A percentile compares a stretch with the other conserved stretches of the same genome.
Conservation (phyloP, 2,113 vertebrate genomes). For the Anser cygnoides region DNA sequence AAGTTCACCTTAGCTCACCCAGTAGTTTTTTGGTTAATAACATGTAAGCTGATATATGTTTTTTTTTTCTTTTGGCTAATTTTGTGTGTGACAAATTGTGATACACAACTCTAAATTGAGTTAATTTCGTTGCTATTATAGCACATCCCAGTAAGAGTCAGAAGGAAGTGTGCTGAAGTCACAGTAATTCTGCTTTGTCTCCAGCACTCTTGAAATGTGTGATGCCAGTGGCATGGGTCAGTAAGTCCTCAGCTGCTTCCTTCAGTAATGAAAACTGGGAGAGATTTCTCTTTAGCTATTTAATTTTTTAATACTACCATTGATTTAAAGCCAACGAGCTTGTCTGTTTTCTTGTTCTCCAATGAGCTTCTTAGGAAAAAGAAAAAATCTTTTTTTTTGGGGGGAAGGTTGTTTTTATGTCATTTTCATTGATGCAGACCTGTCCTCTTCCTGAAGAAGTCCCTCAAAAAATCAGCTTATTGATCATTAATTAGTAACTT, state of each 20-base stretch:
- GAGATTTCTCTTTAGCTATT: not conserved
- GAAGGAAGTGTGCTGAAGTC: not conserved
- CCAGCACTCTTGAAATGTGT: not conserved
- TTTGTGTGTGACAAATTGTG: not conserved
- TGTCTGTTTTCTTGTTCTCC: not conserved
- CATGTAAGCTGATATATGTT: not conserved
- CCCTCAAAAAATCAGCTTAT: not conserved
- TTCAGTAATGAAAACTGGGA: not conserved
- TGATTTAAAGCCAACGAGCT: not conserved
- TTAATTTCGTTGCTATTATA: not conserved
- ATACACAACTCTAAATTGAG: not conserved
- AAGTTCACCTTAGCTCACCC: conserved; percentile 17
- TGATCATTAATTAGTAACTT: not conserved
- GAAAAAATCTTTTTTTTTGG: not conserved
- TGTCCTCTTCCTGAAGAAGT: not conserved
- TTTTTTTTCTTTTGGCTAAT: not conserved
- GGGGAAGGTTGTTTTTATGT: not conserved
- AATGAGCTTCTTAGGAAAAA: not conserved
- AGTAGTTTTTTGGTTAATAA: not conserved
- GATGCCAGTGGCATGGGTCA: not conserved
- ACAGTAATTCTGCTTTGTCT: not conserved
- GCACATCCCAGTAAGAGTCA: not conserved
- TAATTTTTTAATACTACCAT: not conserved
- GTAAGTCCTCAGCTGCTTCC: not conserved
- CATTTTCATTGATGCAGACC: not conserved